phyloP scores from a whole-genome alignment of 2,113 vertebrate species.

The Panurus biarmicus region DNA sequence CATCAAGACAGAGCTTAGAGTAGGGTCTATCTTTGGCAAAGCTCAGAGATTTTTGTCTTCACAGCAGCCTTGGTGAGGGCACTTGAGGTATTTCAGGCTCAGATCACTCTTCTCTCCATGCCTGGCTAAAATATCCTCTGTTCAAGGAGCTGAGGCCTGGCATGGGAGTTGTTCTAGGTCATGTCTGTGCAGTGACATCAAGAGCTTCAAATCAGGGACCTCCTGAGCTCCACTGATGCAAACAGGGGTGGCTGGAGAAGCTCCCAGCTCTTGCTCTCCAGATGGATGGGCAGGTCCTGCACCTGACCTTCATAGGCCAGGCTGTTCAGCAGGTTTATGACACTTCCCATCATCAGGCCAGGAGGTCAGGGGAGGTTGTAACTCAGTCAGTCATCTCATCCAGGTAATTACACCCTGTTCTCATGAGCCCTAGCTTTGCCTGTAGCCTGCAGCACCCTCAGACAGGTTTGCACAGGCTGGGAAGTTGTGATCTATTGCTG shows the following conservation, averaged over 20 bases:
- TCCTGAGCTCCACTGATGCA: not conserved
- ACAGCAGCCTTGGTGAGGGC: not conserved
- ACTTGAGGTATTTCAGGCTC: not conserved
- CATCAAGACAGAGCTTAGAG: not conserved
- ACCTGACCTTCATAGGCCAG: rapidly evolving
- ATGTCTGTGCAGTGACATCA: rapidly evolving
- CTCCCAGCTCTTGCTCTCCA: not conserved
- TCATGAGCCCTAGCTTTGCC: not conserved
- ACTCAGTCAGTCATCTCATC: not conserved
- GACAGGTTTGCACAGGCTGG: not conserved
- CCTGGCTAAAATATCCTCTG: not conserved
- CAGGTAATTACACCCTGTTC: not conserved
- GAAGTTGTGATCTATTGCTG: not conserved
- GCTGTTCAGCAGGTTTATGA: not conserved
- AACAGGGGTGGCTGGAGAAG: not conserved
- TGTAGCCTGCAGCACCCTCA: not conserved
- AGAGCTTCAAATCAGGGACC: not conserved
- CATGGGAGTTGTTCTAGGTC: not conserved
- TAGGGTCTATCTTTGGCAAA: not conserved
- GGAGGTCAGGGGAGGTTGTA: not conserved
- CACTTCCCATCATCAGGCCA: not conserved
- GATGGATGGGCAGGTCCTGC: not conserved
- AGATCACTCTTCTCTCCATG: not conserved
- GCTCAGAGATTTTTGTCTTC: not conserved
- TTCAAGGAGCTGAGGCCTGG: not conserved